Percentiles rank a stretch among this genome's conserved stretches.
phyloP scores from a whole-genome alignment of 2,888 invertebrate genomes.

The Onchidella celtica region DNA sequence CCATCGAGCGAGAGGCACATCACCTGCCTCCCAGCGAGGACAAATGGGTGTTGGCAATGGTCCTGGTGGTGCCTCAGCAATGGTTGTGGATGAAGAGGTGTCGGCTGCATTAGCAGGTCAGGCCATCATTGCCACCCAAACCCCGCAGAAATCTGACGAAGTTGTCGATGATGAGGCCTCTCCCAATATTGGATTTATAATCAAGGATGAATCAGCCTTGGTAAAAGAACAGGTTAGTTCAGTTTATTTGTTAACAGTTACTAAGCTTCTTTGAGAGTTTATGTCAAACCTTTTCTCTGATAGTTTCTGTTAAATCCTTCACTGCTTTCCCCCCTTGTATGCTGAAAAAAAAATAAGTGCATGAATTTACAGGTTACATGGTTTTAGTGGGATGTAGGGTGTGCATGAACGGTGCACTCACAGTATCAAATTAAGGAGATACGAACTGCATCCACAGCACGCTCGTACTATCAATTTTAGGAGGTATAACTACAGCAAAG shows the following conservation, averaged over 20 bases:
- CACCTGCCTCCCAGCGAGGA: constrained; percentile 8
- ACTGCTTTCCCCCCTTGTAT: too few species aligned
- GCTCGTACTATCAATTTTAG: too few species aligned
- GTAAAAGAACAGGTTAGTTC: constrained; percentile 54
- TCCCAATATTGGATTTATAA: constrained; percentile 82
- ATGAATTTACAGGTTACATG: too few species aligned
- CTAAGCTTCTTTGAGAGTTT: not conserved
- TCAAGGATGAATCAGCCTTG: constrained; percentile 84
- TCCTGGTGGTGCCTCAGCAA: not conserved
- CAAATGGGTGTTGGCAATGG: not conserved
- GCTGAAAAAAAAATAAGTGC: too few species aligned
- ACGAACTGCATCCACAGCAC: too few species aligned
- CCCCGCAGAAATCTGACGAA: constrained; percentile 5
- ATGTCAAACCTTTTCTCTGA: not conserved
- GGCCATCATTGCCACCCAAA: constrained; percentile 23
- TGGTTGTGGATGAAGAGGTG: not conserved
- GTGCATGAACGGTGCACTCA: too few species aligned
- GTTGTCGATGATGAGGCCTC: constrained; percentile 36
- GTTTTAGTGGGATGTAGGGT: too few species aligned
- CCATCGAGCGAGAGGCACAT: constrained; percentile 2
- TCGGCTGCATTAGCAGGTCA: constrained; percentile 30
- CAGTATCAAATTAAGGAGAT: too few species aligned
- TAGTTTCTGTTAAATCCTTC: not conserved
- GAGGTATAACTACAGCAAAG: too few species aligned
- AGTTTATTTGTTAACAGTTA: not conserved